Evolutionary conservation across 2,888 invertebrate species (phyloP).

Genomic region (Toxonevra muliebris): DNA sequence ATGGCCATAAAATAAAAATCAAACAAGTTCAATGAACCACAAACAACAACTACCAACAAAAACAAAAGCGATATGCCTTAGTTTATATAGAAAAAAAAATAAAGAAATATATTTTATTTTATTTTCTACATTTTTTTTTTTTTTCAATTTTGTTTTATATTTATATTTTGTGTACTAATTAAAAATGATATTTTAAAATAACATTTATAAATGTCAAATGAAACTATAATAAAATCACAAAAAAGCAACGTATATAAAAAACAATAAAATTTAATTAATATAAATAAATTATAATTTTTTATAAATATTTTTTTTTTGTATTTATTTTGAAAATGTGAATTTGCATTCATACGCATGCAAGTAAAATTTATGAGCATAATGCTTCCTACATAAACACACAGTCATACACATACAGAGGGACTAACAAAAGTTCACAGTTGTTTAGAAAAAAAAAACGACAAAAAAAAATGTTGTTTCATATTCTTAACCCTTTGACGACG

Average conservation of each 20-base stretch:
- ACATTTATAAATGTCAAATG: not conserved
- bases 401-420: not conserved
- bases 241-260: not conserved
- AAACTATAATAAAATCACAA: not conserved
- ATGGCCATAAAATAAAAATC: constrained; percentile 8
- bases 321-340: no score
- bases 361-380: no score
- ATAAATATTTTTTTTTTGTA: no score
- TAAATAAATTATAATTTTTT: no score
- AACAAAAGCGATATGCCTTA: not conserved
- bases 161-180: not conserved
- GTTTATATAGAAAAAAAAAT: no score
- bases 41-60: not conserved
- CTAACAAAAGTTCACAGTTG: not conserved
- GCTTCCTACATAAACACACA: no score
- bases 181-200: constrained; percentile 3
- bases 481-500: no score
- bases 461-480: no score
- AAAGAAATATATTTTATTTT: no score
- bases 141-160: not conserved
- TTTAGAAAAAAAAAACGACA: not conserved
- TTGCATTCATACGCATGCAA: no score
- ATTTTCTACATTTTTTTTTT: not conserved
- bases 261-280: no score
- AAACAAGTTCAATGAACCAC: not conserved